phyloP scores from a whole-genome alignment of 2,113 vertebrate species.

The Spilogale gracilis region DNA sequence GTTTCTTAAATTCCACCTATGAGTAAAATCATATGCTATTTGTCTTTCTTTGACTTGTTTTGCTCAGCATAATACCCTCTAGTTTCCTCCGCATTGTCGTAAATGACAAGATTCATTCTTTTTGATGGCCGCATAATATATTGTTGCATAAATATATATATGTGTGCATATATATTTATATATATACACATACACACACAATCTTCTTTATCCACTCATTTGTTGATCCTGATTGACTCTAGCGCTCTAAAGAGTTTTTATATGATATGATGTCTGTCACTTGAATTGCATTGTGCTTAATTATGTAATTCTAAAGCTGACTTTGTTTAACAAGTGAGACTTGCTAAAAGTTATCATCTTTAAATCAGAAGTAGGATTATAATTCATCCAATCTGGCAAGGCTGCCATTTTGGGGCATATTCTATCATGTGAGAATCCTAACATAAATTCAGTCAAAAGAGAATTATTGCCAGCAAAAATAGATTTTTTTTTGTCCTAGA shows the following conservation, averaged over 20 bases:
- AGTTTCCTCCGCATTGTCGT: background rate
- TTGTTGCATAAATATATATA: too few relatives aligned
- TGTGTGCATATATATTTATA: too few relatives aligned
- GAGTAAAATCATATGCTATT: background rate
- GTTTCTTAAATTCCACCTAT: background rate
- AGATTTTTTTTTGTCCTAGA: background rate
- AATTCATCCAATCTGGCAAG: background rate
- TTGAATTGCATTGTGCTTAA: background rate
- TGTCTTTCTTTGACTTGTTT: background rate
- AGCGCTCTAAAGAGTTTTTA: background rate
- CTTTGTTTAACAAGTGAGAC: background rate
- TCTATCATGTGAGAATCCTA: background rate
- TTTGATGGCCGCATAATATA: background rate
- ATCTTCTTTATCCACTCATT: background rate
- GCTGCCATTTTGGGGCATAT: background rate
- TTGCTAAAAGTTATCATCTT: background rate
- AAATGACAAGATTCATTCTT: background rate
- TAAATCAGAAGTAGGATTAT: background rate
- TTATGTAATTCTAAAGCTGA: constrained; percentile 2
- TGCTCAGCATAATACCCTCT: background rate
- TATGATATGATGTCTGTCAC: background rate
- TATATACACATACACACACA: background rate
- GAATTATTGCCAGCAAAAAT: background rate
- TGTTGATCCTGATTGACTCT: background rate
- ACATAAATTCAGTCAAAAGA: constrained; percentile 5